These are phyloP conservation scores for Lamproptera curius DNA, from an alignment of 2,888 invertebrate species.

Conservation along the genomic window DNA sequence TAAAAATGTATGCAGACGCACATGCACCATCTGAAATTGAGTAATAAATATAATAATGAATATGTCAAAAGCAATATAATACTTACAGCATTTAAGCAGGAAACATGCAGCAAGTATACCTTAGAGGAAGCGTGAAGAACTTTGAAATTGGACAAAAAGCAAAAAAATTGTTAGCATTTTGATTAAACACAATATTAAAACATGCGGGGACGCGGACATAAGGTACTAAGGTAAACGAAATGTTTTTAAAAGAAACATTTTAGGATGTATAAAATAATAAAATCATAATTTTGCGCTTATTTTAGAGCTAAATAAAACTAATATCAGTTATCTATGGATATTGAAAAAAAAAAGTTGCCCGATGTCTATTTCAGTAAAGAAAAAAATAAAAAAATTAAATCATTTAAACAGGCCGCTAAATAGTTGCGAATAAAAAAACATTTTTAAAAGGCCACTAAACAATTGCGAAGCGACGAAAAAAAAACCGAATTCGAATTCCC, in stretches of 20 bases:
- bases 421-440: constrained; percentile 1
- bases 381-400: background rate
- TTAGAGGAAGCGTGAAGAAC: constrained; percentile 20
- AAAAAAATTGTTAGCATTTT: constrained; percentile 16
- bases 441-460: constrained; percentile 4
- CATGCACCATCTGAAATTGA: background rate
- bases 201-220: constrained; percentile 22
- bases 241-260: background rate
- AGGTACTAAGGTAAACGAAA: constrained; percentile 9
- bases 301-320: background rate
- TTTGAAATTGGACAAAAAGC: constrained; percentile 21
- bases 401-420: constrained; percentile 5
- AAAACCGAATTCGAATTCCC: background rate
- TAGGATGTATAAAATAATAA: background rate
- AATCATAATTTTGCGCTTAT: background rate
- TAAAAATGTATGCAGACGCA: too few relatives aligned
- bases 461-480: constrained; percentile 1
- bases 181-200: constrained; percentile 5
- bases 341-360: too few relatives aligned
- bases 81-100: constrained; percentile 22
- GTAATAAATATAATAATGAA: background rate
- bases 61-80: constrained; percentile 3
- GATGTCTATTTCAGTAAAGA: background rate
- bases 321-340: background rate
- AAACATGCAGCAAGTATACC: constrained; percentile 23